These are phyloP conservation scores for Zeus faber DNA, from an alignment of 2,113 vertebrate species.

Conservation along the genomic window DNA sequence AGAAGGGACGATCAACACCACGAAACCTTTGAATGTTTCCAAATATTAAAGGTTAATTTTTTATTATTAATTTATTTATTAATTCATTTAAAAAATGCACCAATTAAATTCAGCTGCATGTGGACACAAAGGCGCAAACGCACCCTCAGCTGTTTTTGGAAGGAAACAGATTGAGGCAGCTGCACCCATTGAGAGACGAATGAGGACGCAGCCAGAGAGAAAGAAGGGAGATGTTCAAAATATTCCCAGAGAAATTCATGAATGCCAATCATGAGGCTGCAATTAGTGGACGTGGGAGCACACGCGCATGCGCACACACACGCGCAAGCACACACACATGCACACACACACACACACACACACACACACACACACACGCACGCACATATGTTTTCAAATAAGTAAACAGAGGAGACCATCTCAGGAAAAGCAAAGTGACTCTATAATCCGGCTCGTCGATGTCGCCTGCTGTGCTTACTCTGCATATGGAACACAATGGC, in stretches of 20 bases:
- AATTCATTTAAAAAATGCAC: too few species aligned
- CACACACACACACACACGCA: conserved; percentile 14
- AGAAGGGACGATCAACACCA: conserved; percentile 11
- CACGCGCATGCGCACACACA: neutral
- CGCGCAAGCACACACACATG: neutral
- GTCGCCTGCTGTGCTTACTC: neutral
- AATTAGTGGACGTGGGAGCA: conserved; percentile 2
- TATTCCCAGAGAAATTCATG: neutral
- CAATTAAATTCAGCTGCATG: too few species aligned
- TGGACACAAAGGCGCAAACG: too few species aligned
- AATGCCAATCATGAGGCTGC: conserved; percentile 8
- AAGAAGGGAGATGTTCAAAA: neutral
- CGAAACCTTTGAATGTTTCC: too few species aligned
- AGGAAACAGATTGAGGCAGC: too few species aligned
- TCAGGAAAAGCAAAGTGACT: conserved; percentile 16
- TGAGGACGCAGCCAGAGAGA: neutral
- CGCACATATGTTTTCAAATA: conserved; percentile 18
- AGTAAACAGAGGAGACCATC: conserved; percentile 7
- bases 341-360: conserved; percentile 12
- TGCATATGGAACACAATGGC: neutral
- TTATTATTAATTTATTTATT: neutral
- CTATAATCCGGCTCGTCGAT: conserved; percentile 22
- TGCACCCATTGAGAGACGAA: too few species aligned
- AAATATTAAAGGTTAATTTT: too few species aligned
- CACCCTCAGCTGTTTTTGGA: too few species aligned